A percentile compares a stretch with the other conserved stretches of the same genome.
Evolutionary conservation across 1,140 invertebrate genomes (phyloP).

Genomic region (Monomorium pharaonis): DNA sequence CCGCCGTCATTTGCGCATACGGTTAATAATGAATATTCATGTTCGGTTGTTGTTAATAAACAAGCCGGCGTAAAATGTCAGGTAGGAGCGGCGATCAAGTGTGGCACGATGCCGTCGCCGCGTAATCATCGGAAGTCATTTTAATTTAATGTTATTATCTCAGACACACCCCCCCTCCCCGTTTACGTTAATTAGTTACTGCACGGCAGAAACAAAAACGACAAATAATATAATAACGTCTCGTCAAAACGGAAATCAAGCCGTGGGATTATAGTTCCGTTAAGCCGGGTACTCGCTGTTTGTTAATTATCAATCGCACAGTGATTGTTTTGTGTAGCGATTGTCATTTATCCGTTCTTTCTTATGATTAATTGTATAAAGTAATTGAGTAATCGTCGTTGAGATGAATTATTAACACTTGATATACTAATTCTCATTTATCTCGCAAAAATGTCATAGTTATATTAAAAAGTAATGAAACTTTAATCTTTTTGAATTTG

Average conservation of each 20-base stretch:
- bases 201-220: neutral
- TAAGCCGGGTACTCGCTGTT: neutral
- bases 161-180: neutral
- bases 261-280: neutral
- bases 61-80: constrained; percentile 2
- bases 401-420: neutral
- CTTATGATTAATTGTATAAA: neutral
- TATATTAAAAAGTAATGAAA: too few species aligned
- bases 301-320: neutral
- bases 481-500: too few species aligned
- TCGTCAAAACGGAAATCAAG: neutral
- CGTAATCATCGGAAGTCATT: constrained; percentile 36
- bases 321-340: neutral
- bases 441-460: too few species aligned
- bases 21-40: constrained; percentile 37
- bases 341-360: neutral
- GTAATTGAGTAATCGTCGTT: neutral
- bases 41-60: constrained; percentile 16
- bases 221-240: constrained; percentile 15
- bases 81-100: constrained; percentile 5
- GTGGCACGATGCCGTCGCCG: constrained; percentile 14
- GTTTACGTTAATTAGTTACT: constrained; percentile 36
- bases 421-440: too few species aligned
- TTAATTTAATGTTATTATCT: constrained; percentile 53
- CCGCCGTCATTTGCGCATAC: neutral